phyloP scores from a whole-genome alignment of 2,797 vertebrate species.

The Enteromius thamalakanensis region DNA sequence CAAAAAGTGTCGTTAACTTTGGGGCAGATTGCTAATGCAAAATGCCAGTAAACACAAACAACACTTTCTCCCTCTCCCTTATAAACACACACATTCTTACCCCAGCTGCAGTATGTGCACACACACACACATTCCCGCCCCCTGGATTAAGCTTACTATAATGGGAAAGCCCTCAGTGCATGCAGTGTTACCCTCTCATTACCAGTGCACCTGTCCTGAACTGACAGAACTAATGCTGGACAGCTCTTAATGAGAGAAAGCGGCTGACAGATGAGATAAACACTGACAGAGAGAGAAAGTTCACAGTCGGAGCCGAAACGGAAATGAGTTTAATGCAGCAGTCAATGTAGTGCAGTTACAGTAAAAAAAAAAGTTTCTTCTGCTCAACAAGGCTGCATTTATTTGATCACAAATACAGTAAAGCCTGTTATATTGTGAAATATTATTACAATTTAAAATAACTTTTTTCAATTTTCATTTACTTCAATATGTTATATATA shows the following conservation, averaged over 20 bases:
- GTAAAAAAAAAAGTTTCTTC: not conserved
- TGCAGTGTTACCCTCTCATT: slow-evolving; percentile 50
- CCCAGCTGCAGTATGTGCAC: slow-evolving; percentile 11
- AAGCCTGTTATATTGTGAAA: not conserved
- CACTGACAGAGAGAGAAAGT: slow-evolving; percentile 14
- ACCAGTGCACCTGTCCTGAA: slow-evolving; percentile 53
- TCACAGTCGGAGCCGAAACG: not conserved
- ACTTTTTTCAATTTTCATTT: not conserved
- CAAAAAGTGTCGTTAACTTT: not conserved
- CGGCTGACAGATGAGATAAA: slow-evolving; percentile 40
- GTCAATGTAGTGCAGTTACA: not conserved
- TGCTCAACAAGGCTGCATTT: no score
- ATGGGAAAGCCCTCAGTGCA: slow-evolving; percentile 44
- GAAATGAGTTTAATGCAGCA: not conserved
- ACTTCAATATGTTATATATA: not conserved
- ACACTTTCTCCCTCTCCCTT: not conserved
- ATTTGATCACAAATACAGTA: no score
- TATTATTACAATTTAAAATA: not conserved
- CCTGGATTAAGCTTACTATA: slow-evolving; percentile 48
- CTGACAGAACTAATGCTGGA: slow-evolving; percentile 44
- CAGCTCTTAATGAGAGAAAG: slow-evolving; percentile 46
- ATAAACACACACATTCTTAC: slow-evolving; percentile 6
- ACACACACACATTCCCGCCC: slow-evolving; percentile 10
- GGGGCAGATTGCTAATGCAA: not conserved
- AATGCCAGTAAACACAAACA: slow-evolving; percentile 5